Evolutionary conservation across 2,113 vertebrate genomes (phyloP), one percentile per base, ranked within the genome.

Genomic region (Thinocorus orbignyianus): DNA sequence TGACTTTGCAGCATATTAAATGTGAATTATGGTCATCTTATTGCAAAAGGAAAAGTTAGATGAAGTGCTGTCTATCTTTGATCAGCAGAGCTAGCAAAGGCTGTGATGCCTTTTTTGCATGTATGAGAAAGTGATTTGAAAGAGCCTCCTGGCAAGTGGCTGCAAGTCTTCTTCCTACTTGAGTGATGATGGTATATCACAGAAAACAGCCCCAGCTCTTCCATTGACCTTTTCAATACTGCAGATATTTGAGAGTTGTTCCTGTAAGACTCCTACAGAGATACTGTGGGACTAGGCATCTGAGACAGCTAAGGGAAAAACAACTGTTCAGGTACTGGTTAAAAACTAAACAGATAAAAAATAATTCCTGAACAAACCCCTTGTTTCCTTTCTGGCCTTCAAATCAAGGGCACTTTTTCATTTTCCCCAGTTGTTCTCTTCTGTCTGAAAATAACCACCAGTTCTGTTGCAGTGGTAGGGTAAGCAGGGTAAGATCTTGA

Each of bases 1-100:
- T 93, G 91, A 94, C 88, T 94, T 89, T 91, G 95, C 41, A 7
- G 86, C 91, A 51, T 89, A 84, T 95, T 96, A 91, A 93, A 79
- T 86, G 78, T 87, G 86, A 94, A 79, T 94, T 91, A 87, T 89
- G 81, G 78, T 64, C 91, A 81, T 96, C 81, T 89, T 94, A 66
- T 31, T 94, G 86, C 1, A 0, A 69, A 92, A 88, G 51, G 95
- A 64, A 31, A 64, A 77, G 69, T 65, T 44, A 79, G 58, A 87
- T 89, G 70, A 87, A 93, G 78, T 79, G 80, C 73, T 93, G 60
- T 25, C 83, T 86, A 0, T 73, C 65, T 95, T 84, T 61, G 85
- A 84, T 92, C 73, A 82, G 81, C 54, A 65, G 61, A 57, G 44
- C 37, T 81, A 69, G 52, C 44, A 65, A 42, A 69, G 73, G n/a